Base-by-base conservation (phyloP, 2,797 vertebrate genomes). In the Micrastur ruficollis region DNA sequence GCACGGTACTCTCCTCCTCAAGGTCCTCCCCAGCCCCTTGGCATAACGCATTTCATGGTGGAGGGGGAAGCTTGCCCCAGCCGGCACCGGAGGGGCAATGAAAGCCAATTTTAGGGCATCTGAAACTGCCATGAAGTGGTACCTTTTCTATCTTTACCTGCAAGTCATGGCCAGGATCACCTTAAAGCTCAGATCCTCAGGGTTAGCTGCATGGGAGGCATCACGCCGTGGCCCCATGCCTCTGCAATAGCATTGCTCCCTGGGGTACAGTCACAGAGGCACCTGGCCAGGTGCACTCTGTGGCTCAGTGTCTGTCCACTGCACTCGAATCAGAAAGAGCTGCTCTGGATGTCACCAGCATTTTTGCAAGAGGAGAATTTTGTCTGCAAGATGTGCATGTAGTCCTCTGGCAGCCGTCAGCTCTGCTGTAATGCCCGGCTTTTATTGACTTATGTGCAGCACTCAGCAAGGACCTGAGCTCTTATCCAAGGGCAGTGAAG, bases 1-100 rank as follows among this genome's bases (percentile, higher is more conserved):
- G 14, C 0, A 0, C 2, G 2, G 38, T 34, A 34, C 27, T 32
- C 27, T 76, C 29, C 59, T 70, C 20, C 32, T 19, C 3, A 5
- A 27, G 55, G 27, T 76, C 34, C 27, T 73, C 5, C 61, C 27
- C 52, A 67, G 14, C 7, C 10, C 6, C 68, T 50, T 8, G 4
- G 56, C 53, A 46, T 47, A 42, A 58, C 0, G 0, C 3, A 1
- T 88, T 88, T 34, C 2, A 0, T 66, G 29, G 9, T 6, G 8
- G 23, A 68, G 14, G 3, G 7, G 4, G 9, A 7, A 86, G 4
- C 16, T 78, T 7, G 2, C 8, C 14, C 15, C 50, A 70, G 26
- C 7, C 38, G 1, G 1, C 44, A 62, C 9, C 4, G 8, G 23
- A 89, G 11, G 5, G 12, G 1, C 31, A 65, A 56, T 12, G 27